These are phyloP conservation scores for Labeo calbasu DNA, from an alignment of 2,797 vertebrate genomes.

Conservation along the genomic window DNA sequence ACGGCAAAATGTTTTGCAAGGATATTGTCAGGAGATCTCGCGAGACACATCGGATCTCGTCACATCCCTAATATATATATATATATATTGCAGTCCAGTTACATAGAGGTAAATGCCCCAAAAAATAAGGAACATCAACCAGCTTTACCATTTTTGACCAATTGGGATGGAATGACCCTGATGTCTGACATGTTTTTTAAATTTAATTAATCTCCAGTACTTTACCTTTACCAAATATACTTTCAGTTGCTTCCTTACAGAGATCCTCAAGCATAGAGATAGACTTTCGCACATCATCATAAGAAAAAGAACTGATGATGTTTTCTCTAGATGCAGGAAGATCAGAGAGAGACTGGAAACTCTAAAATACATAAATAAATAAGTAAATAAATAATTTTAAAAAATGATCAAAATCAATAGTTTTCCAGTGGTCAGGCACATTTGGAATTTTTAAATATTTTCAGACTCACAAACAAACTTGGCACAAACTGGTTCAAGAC, in stretches of 20 bases:
- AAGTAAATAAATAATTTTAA: not conserved
- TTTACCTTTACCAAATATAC: constrained; percentile 45
- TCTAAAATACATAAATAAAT: not conserved
- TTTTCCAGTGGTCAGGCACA: not conserved
- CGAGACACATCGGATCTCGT: no score
- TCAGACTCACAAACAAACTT: no score
- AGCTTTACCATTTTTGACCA: no score
- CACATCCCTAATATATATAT: no score
- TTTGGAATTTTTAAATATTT: no score
- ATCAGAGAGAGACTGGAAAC: constrained; percentile 3
- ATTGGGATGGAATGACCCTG: no score
- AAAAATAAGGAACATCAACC: no score
- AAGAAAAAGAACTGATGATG: constrained; percentile 43
- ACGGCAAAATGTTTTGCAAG: no score
- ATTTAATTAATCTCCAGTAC: not conserved
- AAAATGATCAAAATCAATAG: not conserved
- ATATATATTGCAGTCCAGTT: no score
- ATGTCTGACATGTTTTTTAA: no score
- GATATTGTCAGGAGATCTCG: no score
- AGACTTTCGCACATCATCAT: constrained; percentile 38
- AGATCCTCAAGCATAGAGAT: constrained; percentile 34
- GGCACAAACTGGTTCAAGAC: not conserved
- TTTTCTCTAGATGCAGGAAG: constrained; percentile 17
- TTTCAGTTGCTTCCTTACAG: constrained; percentile 31
- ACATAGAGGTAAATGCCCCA: no score